Percentiles rank a stretch among this genome's conserved stretches.
Conservation (phyloP, 1,140 invertebrate species). For the Euwallacea similis region DNA sequence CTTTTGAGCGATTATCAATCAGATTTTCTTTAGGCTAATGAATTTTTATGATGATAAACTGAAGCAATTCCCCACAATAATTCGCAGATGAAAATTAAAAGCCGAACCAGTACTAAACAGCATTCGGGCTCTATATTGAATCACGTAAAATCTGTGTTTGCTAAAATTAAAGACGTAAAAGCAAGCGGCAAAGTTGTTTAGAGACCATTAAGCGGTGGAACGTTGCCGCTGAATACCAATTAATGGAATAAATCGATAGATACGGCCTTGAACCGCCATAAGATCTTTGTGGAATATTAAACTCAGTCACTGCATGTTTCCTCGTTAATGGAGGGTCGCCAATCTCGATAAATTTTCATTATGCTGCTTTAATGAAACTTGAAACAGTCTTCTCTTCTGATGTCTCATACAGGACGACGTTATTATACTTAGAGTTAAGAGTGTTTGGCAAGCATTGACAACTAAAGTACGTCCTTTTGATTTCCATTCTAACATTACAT, state of each 20-base stretch:
- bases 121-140: conserved; percentile 15
- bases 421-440: too few relatives aligned
- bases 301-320: conserved; percentile 3
- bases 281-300: conserved; percentile 22
- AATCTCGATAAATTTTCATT: not conserved
- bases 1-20: not conserved
- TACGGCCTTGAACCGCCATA: conserved; percentile 24
- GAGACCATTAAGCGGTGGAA: conserved; percentile 37
- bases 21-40: conserved; percentile 10
- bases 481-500: too few relatives aligned
- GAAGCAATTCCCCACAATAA: not conserved
- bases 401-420: too few relatives aligned
- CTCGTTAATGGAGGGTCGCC: conserved; percentile 1
- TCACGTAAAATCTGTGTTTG: conserved; percentile 28
- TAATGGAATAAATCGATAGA: conserved; percentile 35
- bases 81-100: not conserved
- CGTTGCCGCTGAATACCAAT: conserved; percentile 38
- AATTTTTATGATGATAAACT: conserved; percentile 21
- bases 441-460: too few relatives aligned
- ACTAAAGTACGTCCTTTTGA: too few relatives aligned
- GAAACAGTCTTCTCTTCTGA: not conserved
- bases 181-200: conserved; percentile 33
- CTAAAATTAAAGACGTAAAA: conserved; percentile 36
- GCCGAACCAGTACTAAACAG: conserved; percentile 7
- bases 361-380: not conserved